A percentile compares a stretch with the other conserved stretches of the same genome.
phyloP scores from a whole-genome alignment of 1,140 invertebrate genomes.

The Aphidius ervi region DNA sequence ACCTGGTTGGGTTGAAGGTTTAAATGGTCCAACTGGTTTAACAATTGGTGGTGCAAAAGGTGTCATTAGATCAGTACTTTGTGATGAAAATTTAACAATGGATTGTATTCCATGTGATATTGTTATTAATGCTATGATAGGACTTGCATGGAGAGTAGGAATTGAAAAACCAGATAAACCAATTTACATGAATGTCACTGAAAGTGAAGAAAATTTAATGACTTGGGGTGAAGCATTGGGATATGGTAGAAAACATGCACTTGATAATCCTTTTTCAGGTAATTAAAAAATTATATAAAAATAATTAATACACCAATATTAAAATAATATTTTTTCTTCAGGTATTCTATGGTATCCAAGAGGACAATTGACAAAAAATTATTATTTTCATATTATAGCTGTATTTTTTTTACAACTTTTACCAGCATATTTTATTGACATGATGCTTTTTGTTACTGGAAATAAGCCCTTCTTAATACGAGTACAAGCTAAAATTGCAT shows the following conservation, averaged over 20 bases:
- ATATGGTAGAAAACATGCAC: conserved; percentile 55
- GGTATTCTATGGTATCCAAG: conserved; percentile 75
- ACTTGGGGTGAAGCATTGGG: conserved; percentile 77
- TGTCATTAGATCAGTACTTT: conserved; percentile 68
- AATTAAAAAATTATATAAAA: conserved; percentile 1
- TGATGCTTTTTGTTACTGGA: conserved; percentile 62
- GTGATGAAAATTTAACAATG: conserved; percentile 49
- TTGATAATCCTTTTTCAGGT: conserved; percentile 54
- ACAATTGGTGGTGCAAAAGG: conserved; percentile 78
- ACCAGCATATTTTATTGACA: conserved; percentile 77
- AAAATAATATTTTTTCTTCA: conserved; percentile 1
- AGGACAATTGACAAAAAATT: conserved; percentile 67
- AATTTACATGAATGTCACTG: conserved; percentile 59
- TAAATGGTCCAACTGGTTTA: conserved; percentile 86
- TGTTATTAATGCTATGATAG: conserved; percentile 62
- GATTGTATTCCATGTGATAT: conserved; percentile 69
- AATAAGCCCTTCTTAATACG: conserved; percentile 73
- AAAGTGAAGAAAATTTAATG: conserved; percentile 59
- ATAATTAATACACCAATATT: conserved; percentile 6
- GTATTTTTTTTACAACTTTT: conserved; percentile 74
- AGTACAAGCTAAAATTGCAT: conserved; percentile 62
- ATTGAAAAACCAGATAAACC: conserved; percentile 47
- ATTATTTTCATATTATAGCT: conserved; percentile 62
- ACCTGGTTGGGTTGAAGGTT: conserved; percentile 89
- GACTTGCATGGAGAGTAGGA: conserved; percentile 55